Conservation (phyloP, 2,797 vertebrate genomes). For the Lutjanus campechanus region DNA sequence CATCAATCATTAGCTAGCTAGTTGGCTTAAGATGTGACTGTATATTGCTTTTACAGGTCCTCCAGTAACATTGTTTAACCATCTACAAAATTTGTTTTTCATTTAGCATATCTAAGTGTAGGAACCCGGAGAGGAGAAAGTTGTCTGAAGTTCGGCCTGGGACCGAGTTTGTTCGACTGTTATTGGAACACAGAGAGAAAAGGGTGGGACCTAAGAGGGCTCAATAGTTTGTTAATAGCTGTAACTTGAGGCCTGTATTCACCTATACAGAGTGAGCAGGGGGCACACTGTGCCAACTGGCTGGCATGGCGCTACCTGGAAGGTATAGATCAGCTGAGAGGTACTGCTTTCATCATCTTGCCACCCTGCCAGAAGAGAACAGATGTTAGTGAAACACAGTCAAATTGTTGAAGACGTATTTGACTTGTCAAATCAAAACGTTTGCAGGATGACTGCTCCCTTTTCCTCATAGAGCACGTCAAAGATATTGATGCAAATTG, state of each 20-base stretch:
- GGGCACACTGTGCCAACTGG: slow-evolving; percentile 61
- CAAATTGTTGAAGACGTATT: background rate
- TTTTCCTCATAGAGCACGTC: background rate
- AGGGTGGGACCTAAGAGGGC: too few species aligned
- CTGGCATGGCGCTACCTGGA: slow-evolving; percentile 81
- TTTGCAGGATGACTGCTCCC: background rate
- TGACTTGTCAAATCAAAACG: background rate
- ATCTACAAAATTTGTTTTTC: too few species aligned
- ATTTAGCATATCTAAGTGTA: too few species aligned
- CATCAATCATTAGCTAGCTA: too few species aligned
- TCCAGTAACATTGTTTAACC: too few species aligned
- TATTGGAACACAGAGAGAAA: too few species aligned
- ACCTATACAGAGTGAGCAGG: slow-evolving; percentile 85
- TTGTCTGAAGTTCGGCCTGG: too few species aligned
- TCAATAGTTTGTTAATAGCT: background rate
- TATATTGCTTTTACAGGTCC: too few species aligned
- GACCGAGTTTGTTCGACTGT: too few species aligned
- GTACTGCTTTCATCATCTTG: slow-evolving; percentile 62
- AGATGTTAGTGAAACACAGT: background rate
- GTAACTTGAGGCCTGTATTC: background rate
- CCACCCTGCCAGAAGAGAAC: slow-evolving; percentile 80
- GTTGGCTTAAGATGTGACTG: too few species aligned
- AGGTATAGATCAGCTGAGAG: slow-evolving; percentile 85
- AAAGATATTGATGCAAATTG: background rate
- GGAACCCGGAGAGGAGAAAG: too few species aligned